These are phyloP conservation scores for Phania funesta DNA, from an alignment of 2,888 invertebrate species.

Conservation along the genomic window DNA sequence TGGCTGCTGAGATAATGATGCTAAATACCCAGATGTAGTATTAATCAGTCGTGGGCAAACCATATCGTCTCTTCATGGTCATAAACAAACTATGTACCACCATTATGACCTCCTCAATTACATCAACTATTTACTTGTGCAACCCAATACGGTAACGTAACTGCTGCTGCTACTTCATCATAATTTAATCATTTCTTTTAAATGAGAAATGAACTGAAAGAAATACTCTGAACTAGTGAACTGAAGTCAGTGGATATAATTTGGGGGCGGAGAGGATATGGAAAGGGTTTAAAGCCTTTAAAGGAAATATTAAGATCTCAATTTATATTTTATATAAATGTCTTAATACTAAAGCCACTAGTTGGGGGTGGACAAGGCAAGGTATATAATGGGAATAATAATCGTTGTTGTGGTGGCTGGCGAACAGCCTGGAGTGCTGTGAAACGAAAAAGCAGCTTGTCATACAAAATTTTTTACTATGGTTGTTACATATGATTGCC, in stretches of 20 bases:
- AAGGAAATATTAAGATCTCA: constrained; percentile 21
- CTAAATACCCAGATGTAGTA: constrained; percentile 37
- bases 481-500: no score
- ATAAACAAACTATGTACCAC: constrained; percentile 31
- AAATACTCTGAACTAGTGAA: not conserved
- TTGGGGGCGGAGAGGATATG: not conserved
- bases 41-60: constrained; percentile 51
- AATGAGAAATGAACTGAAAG: constrained; percentile 38
- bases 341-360: no score
- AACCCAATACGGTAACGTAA: not conserved
- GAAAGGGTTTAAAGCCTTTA: not conserved
- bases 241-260: not conserved
- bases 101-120: constrained; percentile 8
- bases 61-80: constrained; percentile 17
- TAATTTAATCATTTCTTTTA: constrained; percentile 42
- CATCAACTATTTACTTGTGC: not conserved
- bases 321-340: not conserved
- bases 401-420: no score
- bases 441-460: no score
- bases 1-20: constrained; percentile 21
- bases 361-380: no score
- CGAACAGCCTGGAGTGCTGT: no score
- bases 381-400: no score
- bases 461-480: no score
- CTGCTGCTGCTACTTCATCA: constrained; percentile 14